phyloP scores from a whole-genome alignment of 2,113 vertebrate genomes.

The Centropus unirufus region DNA sequence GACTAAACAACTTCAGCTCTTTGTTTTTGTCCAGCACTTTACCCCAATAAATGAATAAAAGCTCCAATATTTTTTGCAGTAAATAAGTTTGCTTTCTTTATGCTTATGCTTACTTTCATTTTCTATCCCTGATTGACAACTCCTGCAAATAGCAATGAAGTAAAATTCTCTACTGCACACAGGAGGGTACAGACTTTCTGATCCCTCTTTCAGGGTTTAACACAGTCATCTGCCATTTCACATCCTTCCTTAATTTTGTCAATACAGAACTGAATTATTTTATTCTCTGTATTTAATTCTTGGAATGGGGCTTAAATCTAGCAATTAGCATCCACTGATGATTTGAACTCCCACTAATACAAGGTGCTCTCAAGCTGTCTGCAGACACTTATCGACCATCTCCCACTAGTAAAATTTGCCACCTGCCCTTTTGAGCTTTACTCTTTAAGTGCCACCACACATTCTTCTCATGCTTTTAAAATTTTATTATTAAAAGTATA shows the following conservation, averaged over 20 bases:
- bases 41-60: background rate
- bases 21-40: background rate
- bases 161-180: background rate
- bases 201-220: background rate
- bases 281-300: background rate
- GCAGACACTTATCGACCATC: background rate
- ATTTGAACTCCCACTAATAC: background rate
- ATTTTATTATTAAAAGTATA: background rate
- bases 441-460: background rate
- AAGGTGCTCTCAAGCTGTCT: background rate
- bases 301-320: background rate
- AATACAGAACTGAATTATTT: background rate
- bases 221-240: background rate
- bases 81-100: background rate
- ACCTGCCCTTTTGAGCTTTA: background rate
- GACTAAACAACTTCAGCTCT: background rate
- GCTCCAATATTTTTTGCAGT: background rate
- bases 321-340: background rate
- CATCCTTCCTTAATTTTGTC: background rate
- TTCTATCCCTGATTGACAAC: background rate
- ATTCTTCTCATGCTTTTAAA: background rate
- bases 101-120: background rate
- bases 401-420: slow-evolving; percentile 29
- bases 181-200: background rate
- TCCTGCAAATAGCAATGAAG: background rate